Evolutionary conservation across 2,113 vertebrate species (phyloP).

Genomic region (Sinocyclocheilus maitianheensis): DNA sequence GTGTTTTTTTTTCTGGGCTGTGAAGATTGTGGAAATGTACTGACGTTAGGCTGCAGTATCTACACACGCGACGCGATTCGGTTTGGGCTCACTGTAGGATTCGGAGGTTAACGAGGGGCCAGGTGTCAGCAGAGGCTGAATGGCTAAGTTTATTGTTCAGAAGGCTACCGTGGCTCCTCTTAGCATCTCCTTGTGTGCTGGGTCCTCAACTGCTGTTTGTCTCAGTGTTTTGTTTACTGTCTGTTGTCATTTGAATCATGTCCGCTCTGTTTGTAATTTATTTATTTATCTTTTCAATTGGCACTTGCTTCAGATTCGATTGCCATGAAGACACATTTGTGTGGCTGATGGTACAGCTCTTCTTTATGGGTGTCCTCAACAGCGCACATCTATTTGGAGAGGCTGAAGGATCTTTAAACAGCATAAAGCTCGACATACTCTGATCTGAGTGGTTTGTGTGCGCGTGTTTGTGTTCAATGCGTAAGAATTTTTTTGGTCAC

Average conservation of each 20-base stretch:
- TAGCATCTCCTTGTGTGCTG: conserved; percentile 51
- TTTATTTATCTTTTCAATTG: conserved; percentile 66
- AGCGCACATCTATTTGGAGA: conserved; percentile 60
- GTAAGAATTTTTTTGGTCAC: conserved; percentile 58
- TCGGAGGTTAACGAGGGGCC: conserved; percentile 38
- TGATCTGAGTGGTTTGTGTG: conserved; percentile 34
- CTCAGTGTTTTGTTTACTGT: conserved; percentile 58
- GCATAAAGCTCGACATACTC: conserved; percentile 54
- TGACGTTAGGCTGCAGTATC: conserved; percentile 68
- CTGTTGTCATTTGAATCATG: conserved; percentile 51
- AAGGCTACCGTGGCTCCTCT: conserved; percentile 48
- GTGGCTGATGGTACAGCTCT: conserved; percentile 57
- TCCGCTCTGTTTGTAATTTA: conserved; percentile 53
- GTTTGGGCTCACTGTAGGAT: conserved; percentile 7
- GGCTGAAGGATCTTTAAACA: conserved; percentile 54
- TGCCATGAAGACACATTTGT: conserved; percentile 57
- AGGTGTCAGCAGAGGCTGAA: conserved; percentile 42
- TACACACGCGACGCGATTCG: conserved; percentile 33
- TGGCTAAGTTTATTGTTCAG: conserved; percentile 42
- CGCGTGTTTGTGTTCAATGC: conserved; percentile 48
- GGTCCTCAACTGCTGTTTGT: conserved; percentile 60
- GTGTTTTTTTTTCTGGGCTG: conserved; percentile 63
- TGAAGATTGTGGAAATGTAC: conserved; percentile 78
- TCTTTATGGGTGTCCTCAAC: conserved; percentile 59
- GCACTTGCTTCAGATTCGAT: conserved; percentile 62